A percentile compares a stretch with the other conserved stretches of the same genome.
phyloP scores from a whole-genome alignment of 1,140 invertebrate species.

The Stegodyphus dumicola region DNA sequence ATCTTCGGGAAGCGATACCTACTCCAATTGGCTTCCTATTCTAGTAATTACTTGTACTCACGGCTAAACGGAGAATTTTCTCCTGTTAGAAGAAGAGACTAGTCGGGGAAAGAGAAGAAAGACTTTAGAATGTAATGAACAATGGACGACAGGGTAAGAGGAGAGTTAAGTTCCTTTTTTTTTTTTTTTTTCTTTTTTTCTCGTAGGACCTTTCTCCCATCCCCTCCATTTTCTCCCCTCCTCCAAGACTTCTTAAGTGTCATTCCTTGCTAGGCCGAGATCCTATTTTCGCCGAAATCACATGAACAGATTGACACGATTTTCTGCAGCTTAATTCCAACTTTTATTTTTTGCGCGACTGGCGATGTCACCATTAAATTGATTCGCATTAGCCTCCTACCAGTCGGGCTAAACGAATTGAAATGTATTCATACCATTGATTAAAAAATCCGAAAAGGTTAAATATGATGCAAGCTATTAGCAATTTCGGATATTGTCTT shows the following conservation, averaged over 20 bases:
- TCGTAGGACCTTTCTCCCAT: too few relatives aligned
- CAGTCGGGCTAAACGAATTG: slow-evolving; percentile 23
- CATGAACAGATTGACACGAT: slow-evolving; percentile 61
- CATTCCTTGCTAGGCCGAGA: slow-evolving; percentile 2
- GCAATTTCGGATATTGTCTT: slow-evolving; percentile 45
- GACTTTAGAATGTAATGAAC: slow-evolving; percentile 61
- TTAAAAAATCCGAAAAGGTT: slow-evolving; percentile 39
- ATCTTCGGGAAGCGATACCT: slow-evolving; percentile 39
- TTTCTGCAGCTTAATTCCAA: slow-evolving; percentile 60
- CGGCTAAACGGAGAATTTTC: slow-evolving; percentile 49
- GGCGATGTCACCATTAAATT: slow-evolving; percentile 52
- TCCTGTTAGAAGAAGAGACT: slow-evolving; percentile 20
- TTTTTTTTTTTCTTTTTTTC: slow-evolving; percentile 2
- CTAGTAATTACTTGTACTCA: slow-evolving; percentile 61
- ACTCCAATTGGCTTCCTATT: slow-evolving; percentile 59
- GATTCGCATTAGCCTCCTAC: slow-evolving; percentile 52
- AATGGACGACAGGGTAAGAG: slow-evolving; percentile 53
- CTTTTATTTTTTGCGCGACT: slow-evolving; percentile 47
- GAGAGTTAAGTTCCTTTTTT: slow-evolving; percentile 60
- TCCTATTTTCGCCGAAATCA: slow-evolving; percentile 60
- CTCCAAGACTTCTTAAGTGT: slow-evolving; percentile 1
- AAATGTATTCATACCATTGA: slow-evolving; percentile 31
- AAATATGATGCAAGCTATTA: slow-evolving; percentile 60
- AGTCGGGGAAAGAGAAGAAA: slow-evolving; percentile 9
- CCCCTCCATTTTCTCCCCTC: background rate